Percentiles rank a stretch among this genome's conserved stretches.
These are phyloP conservation scores for Dendroctonus ponderosae DNA, from an alignment of 1,140 invertebrate species.

Conservation along the genomic window DNA sequence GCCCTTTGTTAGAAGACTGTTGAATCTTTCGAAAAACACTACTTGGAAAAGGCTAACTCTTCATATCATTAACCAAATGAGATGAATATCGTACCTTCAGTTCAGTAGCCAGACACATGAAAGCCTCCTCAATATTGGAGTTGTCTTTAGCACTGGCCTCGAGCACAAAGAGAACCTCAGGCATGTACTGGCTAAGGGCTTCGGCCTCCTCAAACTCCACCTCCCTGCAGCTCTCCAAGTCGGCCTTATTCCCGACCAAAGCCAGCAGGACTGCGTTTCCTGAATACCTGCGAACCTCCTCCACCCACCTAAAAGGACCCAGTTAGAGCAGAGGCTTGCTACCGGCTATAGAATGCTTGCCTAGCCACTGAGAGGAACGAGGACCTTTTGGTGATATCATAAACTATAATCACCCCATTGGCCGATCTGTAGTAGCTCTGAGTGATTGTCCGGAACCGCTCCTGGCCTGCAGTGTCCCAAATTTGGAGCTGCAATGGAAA, in stretches of 20 bases:
- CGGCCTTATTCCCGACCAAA: constrained; percentile 90
- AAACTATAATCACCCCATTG: constrained; percentile 90
- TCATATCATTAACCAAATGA: too few species aligned
- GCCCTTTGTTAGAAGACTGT: constrained; percentile 31
- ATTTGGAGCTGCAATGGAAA: constrained; percentile 73
- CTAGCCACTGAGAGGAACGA: constrained; percentile 83
- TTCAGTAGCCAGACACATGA: constrained; percentile 84
- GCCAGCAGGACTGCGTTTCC: constrained; percentile 86
- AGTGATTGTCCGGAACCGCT: constrained; percentile 88
- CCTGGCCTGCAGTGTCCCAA: constrained; percentile 93
- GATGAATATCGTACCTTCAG: too few species aligned
- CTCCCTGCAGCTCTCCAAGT: constrained; percentile 76
- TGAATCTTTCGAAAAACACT: too few species aligned
- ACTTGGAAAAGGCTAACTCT: too few species aligned
- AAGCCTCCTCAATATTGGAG: constrained; percentile 89
- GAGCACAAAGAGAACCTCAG: constrained; percentile 79
- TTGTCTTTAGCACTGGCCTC: constrained; percentile 94
- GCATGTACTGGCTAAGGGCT: constrained; percentile 78
- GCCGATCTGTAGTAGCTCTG: constrained; percentile 93
- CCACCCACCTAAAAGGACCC: constrained; percentile 75
- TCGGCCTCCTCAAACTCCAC: constrained; percentile 82
- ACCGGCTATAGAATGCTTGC: too few species aligned
- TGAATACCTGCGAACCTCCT: constrained; percentile 87
- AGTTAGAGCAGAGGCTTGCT: too few species aligned
- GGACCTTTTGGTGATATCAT: constrained; percentile 89